phyloP scores from a whole-genome alignment of 2,797 vertebrate genomes.

The Eulemur rubriventer region DNA sequence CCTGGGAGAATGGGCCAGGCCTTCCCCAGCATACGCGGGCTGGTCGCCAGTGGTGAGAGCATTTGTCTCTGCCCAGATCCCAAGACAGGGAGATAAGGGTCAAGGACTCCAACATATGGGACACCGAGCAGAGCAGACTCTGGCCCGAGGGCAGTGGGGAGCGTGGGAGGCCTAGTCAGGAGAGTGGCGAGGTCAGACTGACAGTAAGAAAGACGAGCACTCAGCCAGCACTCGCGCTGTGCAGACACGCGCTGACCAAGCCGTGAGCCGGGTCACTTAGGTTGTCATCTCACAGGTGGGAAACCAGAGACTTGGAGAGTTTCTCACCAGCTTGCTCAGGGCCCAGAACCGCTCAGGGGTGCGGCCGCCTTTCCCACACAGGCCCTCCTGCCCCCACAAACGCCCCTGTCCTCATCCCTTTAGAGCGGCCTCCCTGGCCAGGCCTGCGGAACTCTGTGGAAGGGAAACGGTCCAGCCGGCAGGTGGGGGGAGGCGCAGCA shows the following conservation, averaged over 20 bases:
- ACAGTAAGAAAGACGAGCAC: not conserved
- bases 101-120: not conserved
- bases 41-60: not conserved
- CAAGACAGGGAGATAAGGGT: not conserved
- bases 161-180: not conserved
- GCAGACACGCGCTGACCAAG: accelerated
- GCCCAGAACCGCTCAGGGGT: not conserved
- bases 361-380: accelerated
- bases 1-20: not conserved
- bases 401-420: not conserved
- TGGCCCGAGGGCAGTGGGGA: not conserved
- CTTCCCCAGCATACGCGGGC: not conserved
- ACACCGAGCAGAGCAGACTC: too few species aligned
- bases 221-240: not conserved
- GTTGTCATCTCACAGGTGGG: not conserved
- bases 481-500: not conserved
- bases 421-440: not conserved
- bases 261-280: accelerated
- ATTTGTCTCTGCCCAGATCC: not conserved
- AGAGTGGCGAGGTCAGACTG: not conserved
- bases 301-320: not conserved
- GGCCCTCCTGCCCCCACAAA: not conserved
- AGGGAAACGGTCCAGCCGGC: not conserved
- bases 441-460: too few species aligned
- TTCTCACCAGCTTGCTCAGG: not conserved